These are phyloP conservation scores for Eidolon dupreanum DNA, from an alignment of 2,797 vertebrate species.

Conservation along the genomic window DNA sequence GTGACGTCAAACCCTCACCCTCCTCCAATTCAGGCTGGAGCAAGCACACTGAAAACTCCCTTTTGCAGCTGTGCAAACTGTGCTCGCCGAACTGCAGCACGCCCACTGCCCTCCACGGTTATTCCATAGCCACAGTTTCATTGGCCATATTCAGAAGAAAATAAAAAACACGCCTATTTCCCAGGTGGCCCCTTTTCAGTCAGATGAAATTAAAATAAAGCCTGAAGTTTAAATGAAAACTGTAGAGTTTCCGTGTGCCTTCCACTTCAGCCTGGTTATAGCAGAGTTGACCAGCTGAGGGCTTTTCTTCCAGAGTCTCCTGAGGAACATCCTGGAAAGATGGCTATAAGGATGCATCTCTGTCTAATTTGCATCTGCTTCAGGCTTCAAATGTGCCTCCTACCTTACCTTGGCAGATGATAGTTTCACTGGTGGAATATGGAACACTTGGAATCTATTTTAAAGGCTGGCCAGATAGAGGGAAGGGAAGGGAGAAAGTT, in stretches of 20 bases:
- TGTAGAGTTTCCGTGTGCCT: background rate
- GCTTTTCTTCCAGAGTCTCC: background rate
- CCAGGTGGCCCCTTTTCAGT: background rate
- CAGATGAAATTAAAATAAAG: background rate
- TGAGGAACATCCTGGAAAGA: constrained; percentile 27
- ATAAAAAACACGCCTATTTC: background rate
- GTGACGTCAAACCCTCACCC: constrained; percentile 43
- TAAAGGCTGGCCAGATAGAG: background rate
- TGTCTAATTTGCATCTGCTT: background rate
- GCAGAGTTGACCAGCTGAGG: background rate
- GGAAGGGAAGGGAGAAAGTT: background rate
- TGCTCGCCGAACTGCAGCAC: background rate
- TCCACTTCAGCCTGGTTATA: background rate
- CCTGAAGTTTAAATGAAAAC: background rate
- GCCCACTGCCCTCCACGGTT: background rate
- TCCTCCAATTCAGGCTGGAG: background rate
- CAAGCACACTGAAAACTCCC: constrained; percentile 55
- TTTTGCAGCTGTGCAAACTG: constrained; percentile 73
- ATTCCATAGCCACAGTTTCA: background rate
- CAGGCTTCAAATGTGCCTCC: background rate
- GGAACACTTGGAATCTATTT: background rate
- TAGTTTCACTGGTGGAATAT: background rate
- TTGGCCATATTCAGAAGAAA: background rate
- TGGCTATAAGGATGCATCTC: background rate
- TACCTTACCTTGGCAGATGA: background rate